A percentile compares a stretch with the other conserved stretches of the same genome.
Evolutionary conservation across 2,888 invertebrate genomes (phyloP).

Genomic region (Tupiocoris notatus): DNA sequence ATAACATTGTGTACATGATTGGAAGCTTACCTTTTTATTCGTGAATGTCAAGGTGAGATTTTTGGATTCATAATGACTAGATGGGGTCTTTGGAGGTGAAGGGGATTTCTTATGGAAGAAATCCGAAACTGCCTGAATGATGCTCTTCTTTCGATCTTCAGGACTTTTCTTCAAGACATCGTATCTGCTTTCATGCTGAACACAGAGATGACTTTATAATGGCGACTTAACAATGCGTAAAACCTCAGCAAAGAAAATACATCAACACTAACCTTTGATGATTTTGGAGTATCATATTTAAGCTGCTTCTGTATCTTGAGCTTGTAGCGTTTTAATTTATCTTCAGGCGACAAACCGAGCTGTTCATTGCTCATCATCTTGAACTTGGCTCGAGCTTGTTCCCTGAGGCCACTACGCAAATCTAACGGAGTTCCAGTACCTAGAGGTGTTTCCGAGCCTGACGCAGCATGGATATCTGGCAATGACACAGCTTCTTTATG

Average conservation of each 20-base stretch:
- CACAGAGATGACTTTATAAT: no score
- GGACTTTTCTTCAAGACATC: slow-evolving; percentile 56
- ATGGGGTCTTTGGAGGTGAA: slow-evolving; percentile 51
- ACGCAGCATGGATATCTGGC: slow-evolving; percentile 55
- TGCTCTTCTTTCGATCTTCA: slow-evolving; percentile 70
- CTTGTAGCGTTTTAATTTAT: slow-evolving; percentile 61
- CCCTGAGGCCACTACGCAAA: slow-evolving; percentile 57
- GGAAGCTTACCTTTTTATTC: slow-evolving; percentile 41
- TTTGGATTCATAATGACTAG: slow-evolving; percentile 48
- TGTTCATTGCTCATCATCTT: slow-evolving; percentile 71
- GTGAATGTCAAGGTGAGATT: slow-evolving; percentile 12
- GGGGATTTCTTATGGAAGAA: slow-evolving; percentile 71
- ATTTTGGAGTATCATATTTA: slow-evolving; percentile 36
- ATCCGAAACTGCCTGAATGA: slow-evolving; percentile 79
- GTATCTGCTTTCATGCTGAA: slow-evolving; percentile 5
- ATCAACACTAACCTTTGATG: slow-evolving; percentile 42
- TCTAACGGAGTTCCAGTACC: slow-evolving; percentile 54
- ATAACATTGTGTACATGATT: no score
- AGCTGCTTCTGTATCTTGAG: slow-evolving; percentile 53
- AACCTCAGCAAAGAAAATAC: no score
- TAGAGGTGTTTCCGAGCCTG: slow-evolving; percentile 58
- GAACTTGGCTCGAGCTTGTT: slow-evolving; percentile 64
- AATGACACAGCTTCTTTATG: slow-evolving; percentile 55
- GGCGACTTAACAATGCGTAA: no score
- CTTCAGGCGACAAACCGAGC: slow-evolving; percentile 69